Base-by-base conservation (phyloP, 2,797 vertebrate genomes). In the Lagocephalus sceleratus region DNA sequence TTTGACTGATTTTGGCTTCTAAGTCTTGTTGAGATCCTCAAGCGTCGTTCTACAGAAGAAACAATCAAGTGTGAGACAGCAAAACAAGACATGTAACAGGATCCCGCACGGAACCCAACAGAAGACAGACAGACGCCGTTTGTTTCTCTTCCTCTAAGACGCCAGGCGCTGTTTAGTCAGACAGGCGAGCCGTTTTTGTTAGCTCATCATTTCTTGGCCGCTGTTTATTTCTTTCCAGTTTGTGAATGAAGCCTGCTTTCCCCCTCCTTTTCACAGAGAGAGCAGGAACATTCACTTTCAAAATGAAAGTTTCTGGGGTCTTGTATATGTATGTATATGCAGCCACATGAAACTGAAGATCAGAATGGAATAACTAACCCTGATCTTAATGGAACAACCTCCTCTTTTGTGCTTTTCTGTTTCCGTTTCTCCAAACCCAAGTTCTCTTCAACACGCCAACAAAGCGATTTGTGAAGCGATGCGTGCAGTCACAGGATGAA, bases 51-150 rank as follows among this genome's bases (percentile, higher is more conserved):
- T 35, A 47, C 65, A 57, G 62, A 63, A 52, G 22, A 61, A 63
- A 43, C 81, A 77, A 82, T 68, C 55, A 73, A 81, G 76, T 63
- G 63, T 57, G 71, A 51, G 55, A 43, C 32, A 64, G 59, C 52
- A 52, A 57, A 76, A 49, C 45, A 52, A 46, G 49, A 58, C 73
- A 69, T 69, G 29, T 57, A 49, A 57, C 42, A 2, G 43, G 64
- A 75, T 66, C 66, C 71, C 78, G 73, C 71, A 50, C 52, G n/a
- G 74, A 71, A 78, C 71, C 39, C 50, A 46, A 79, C 74, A 66
- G 76, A 67, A 73, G 65, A 81, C 71, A 68, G 75, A 80, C 76
- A 60, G 70, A 76, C 75, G 73, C 45, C 49, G 53, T 68, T 72
- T 65, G 51, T 78, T 80, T 79, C 57, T 63, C 32, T 41, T 68